These are phyloP conservation scores for Dasypogon diadema DNA, from an alignment of 2,888 invertebrate genomes.

Conservation along the genomic window DNA sequence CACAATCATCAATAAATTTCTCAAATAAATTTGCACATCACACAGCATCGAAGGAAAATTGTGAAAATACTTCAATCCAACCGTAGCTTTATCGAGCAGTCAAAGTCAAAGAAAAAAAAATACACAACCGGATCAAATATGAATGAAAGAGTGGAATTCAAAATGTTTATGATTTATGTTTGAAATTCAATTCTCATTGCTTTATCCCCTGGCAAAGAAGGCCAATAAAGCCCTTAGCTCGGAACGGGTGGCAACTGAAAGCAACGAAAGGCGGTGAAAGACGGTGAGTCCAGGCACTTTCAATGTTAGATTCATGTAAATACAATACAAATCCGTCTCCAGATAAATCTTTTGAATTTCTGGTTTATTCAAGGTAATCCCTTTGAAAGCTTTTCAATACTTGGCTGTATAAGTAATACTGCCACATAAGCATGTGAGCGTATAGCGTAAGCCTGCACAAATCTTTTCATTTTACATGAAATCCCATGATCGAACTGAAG, in stretches of 20 bases:
- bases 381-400: conserved; percentile 46
- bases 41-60: too few species aligned
- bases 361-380: conserved; percentile 46
- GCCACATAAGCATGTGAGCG: conserved; percentile 37
- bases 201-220: background rate
- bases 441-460: conserved; percentile 19
- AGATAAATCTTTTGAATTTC: conserved; percentile 47
- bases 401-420: conserved; percentile 31
- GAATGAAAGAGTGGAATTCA: background rate
- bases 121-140: background rate
- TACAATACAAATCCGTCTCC: conserved; percentile 44
- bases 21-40: too few species aligned
- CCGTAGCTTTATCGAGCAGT: too few species aligned
- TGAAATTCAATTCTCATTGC: background rate
- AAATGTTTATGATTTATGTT: background rate
- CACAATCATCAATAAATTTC: too few species aligned
- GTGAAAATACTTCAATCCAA: too few species aligned
- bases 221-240: background rate
- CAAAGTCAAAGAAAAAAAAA: too few species aligned
- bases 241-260: background rate
- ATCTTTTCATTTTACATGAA: conserved; percentile 45
- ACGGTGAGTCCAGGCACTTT: conserved; percentile 16
- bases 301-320: conserved; percentile 36
- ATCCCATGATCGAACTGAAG: background rate
- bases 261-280: conserved; percentile 5